phyloP scores from a whole-genome alignment of 2,797 vertebrate genomes.

The Discoglossus pictus region DNA sequence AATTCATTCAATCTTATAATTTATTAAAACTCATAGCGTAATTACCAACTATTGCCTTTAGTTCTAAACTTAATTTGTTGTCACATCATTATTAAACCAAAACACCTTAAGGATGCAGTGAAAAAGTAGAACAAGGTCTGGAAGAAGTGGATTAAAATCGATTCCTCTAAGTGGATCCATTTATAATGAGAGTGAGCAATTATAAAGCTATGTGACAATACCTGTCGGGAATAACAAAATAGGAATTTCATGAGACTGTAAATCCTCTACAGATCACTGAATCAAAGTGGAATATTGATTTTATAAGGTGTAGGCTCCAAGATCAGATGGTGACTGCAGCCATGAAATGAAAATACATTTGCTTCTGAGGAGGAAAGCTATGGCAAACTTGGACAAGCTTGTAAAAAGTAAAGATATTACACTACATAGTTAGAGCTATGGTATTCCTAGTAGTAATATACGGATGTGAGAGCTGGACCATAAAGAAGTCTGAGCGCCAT shows the following conservation, averaged over 20 bases:
- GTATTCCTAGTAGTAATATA: no score
- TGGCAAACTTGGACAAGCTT: no score
- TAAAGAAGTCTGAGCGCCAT: no score
- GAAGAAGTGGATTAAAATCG: conserved; percentile 51
- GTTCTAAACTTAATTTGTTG: conserved; percentile 29
- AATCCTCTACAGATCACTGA: conserved; percentile 10
- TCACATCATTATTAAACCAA: conserved; percentile 36
- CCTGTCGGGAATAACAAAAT: conserved; percentile 24
- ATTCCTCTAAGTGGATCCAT: conserved; percentile 31
- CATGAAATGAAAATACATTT: no score
- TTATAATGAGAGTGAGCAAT: conserved; percentile 30
- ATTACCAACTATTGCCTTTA: conserved; percentile 26
- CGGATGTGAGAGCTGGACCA: no score
- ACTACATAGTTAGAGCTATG: no score
- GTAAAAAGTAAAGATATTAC: no score
- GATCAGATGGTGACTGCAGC: no score
- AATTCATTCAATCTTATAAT: conserved; percentile 42
- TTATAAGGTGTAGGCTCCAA: no score
- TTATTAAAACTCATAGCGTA: conserved; percentile 42
- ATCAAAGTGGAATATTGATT: conserved; percentile 34
- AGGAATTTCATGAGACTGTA: conserved; percentile 10
- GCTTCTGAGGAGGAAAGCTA: no score
- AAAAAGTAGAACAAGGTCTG: conserved; percentile 20
- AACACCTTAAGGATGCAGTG: conserved; percentile 37
- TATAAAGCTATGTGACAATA: conserved; percentile 13